A percentile compares a stretch with the other conserved stretches of the same genome.
Conservation (phyloP, 2,888 invertebrate species). For the Noctua pronuba region DNA sequence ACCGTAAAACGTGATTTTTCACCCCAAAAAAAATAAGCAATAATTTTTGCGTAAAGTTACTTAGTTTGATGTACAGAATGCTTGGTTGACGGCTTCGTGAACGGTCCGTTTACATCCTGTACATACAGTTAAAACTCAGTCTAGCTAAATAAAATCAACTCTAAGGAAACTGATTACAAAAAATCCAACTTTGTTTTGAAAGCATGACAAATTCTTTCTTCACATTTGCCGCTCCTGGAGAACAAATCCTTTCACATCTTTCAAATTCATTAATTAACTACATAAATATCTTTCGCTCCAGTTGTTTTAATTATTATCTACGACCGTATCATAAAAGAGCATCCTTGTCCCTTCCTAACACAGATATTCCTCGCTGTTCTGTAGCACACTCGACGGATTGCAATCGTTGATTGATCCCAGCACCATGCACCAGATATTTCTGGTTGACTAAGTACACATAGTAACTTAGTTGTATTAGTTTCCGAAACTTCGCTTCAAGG, state of each 20-base stretch:
- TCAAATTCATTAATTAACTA: neutral
- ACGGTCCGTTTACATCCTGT: no score
- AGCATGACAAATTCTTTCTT: neutral
- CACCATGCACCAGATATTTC: constrained; percentile 53
- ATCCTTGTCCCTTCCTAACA: constrained; percentile 25
- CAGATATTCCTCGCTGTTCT: constrained; percentile 16
- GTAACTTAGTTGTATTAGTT: constrained; percentile 51
- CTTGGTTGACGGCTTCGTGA: no score
- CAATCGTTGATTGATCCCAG: constrained; percentile 62
- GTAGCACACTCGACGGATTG: constrained; percentile 41
- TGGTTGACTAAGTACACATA: constrained; percentile 54
- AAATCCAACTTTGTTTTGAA: neutral
- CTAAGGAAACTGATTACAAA: neutral
- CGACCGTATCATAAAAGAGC: neutral
- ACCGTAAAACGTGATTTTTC: no score
- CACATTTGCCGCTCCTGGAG: neutral
- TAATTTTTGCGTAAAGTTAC: no score
- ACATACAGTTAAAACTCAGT: neutral
- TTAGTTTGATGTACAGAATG: no score
- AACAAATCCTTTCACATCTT: neutral
- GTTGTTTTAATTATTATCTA: neutral
- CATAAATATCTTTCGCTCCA: neutral
- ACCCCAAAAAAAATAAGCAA: no score
- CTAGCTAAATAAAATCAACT: neutral
- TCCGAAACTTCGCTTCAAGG: constrained; percentile 43